Base-by-base conservation (phyloP, 2,888 invertebrate genomes). In the Agrotis clavis region DNA sequence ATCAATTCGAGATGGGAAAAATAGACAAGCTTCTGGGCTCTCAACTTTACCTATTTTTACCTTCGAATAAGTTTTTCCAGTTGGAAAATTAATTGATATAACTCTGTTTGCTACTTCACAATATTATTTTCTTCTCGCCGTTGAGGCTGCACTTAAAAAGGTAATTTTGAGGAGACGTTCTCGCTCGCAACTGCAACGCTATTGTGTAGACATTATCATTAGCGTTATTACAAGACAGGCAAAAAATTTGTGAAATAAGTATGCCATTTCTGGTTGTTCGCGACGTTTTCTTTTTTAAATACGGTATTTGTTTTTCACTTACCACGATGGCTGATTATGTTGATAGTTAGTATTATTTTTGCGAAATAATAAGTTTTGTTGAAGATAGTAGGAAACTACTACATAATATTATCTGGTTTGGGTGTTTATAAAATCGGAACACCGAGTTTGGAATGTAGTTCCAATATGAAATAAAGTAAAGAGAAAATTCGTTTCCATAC, bases 1-100 rank as follows among this genome's bases (percentile, higher is more conserved):
- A 93, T 94, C 95, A 93, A 94, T 94, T 94, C 91, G 83, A 91
- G 91, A 93, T 91, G 86, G 88, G 89, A 90, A 92, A 92, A 94
- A 94, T 93, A 91, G 93, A 90, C 91, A 91, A 90, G 88, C 89
- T 88, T 87, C 87, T 85, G 84, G 88, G 88, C 87, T 89, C 86
- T 85, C 88, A 92, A 92, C 90, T 93, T 93, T 88, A 89, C 88
- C 87, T 87, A 87, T 87, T 88, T 87, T 86, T 88, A 88, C 87
- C 87, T 88, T 77, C 71, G 79, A 83, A 87, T 84, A 90, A 87
- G 75, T 87, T 88, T 87, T 74, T 67, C 76, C 63, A 76, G 78
- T 74, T 76, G 78, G 79, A 74, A 82, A 86, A 87, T 87, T 92
- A 91, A 92, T 92, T 90, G 87, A 87, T 87, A 85, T 81, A 71